Base-by-base conservation (phyloP, 2,888 invertebrate genomes). In the Watsonalla binaria region DNA sequence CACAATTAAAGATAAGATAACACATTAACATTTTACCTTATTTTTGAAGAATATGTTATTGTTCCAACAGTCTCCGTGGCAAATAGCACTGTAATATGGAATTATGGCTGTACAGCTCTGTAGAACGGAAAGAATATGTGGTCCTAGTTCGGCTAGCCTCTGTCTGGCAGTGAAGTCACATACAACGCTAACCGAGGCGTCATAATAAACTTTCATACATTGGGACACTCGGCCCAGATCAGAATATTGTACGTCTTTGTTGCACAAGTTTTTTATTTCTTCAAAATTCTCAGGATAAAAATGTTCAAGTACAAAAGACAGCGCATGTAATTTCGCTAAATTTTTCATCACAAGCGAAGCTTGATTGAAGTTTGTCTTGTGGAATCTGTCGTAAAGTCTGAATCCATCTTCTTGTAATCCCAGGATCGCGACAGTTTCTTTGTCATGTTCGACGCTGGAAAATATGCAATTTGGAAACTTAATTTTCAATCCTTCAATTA, bases 61-160 rank as follows among this genome's bases (percentile, higher is more conserved):
- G 57, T 72, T 81, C 87, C 86, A 87, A 65, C 80, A 81, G 59
- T 87, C 84, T n/a, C 77, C 82, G 52, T 87, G 87, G 63, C 86
- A 85, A 63, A 87, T 72, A 45, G 70, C 65, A 51, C 78, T 77
- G 52, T 80, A 76, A 14, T 63, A 54, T 55, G 61, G 54, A 47
- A 67, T 64, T 34, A 74, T 65, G 54, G 65, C 68, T 8, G 79
- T 74, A 58, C 79, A 78, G 70, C 78, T 80, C 61, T 78, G 67
- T 56, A 85, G 63, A 56, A 80, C 66, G 11, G 63, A 61, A 51
- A 74, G 61, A 60, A 87, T 75, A 51, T 79, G 60, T 15, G 78
- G 70, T 47, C 70, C 56, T 45, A 81, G 66, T 52, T 61, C 68
- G 53, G 67, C 62, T 52, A 86, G 69, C 61, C 75, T 78, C 45